Evolutionary conservation across 2,113 vertebrate species (phyloP).

Genomic region (Eretmochelys imbricata): DNA sequence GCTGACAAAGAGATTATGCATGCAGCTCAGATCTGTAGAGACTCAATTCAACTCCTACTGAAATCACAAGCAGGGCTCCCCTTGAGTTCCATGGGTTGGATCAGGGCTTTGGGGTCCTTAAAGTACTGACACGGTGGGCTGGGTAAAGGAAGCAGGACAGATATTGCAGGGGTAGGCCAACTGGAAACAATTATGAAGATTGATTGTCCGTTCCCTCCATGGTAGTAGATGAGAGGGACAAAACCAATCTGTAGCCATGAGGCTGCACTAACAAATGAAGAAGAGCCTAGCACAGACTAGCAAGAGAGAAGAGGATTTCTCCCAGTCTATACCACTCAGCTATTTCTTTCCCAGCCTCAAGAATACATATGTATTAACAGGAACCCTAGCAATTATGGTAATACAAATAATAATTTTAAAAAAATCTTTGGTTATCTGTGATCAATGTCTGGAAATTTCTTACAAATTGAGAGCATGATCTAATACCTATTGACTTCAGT

Average conservation of each 20-base stretch:
- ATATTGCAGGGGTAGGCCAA: not conserved
- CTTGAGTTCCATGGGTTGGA: not conserved
- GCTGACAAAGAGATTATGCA: not conserved
- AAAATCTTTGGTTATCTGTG: not conserved
- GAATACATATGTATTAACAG: not conserved
- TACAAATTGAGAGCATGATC: not conserved
- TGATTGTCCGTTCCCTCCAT: accelerated
- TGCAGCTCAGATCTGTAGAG: not conserved
- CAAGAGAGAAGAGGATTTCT: not conserved
- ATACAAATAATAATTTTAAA: not conserved
- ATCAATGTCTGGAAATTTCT: not conserved
- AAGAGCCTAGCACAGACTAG: not conserved
- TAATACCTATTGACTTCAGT: not conserved
- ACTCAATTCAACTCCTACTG: not conserved
- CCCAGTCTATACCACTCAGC: not conserved
- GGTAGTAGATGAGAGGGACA: not conserved
- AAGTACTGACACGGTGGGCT: not conserved
- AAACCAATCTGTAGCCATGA: not conserved
- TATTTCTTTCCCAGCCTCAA: not conserved
- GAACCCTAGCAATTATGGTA: not conserved
- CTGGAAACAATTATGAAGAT: not conserved
- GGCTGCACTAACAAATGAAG: not conserved
- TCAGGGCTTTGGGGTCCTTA: not conserved
- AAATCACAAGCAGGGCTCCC: not conserved
- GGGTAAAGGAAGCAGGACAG: not conserved